A percentile compares a stretch with the other conserved stretches of the same genome.
phyloP scores from a whole-genome alignment of 2,888 invertebrate species.

The Epistrophe eligans region DNA sequence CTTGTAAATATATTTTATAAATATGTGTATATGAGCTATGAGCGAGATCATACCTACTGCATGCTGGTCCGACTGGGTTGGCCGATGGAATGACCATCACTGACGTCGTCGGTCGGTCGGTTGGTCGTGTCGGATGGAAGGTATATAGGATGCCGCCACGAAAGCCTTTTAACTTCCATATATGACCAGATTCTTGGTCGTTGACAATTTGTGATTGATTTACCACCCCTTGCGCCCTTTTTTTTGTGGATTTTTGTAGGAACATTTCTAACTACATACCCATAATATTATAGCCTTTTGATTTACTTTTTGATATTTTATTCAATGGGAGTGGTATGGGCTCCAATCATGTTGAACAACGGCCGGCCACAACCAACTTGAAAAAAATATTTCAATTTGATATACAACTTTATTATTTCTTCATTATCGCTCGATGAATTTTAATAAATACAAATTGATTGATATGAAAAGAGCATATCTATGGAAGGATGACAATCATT shows the following conservation, averaged over 20 bases:
- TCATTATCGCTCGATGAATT: constrained; percentile 70
- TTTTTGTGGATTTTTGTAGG: constrained; percentile 8
- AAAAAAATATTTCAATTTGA: constrained; percentile 60
- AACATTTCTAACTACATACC: not conserved
- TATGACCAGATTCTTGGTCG: constrained; percentile 67
- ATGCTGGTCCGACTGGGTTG: not conserved
- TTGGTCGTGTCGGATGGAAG: not conserved
- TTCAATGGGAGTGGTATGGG: constrained; percentile 67
- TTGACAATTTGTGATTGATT: constrained; percentile 74
- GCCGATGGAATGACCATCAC: not conserved
- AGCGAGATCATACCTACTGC: constrained; percentile 43
- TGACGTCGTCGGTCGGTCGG: not conserved
- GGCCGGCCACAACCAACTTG: constrained; percentile 7
- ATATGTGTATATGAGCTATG: constrained; percentile 52
- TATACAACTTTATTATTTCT: constrained; percentile 68
- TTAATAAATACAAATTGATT: constrained; percentile 52
- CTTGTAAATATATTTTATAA: constrained; percentile 18
- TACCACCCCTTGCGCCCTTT: constrained; percentile 71
- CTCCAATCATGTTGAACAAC: not conserved
- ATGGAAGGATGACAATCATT: not conserved
- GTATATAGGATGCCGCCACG: constrained; percentile 50
- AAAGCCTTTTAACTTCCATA: constrained; percentile 67
- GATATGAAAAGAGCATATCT: not conserved
- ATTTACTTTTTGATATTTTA: constrained; percentile 50
- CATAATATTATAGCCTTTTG: constrained; percentile 1